Conservation (phyloP, 2,888 invertebrate species). For the Papilio gigon region DNA sequence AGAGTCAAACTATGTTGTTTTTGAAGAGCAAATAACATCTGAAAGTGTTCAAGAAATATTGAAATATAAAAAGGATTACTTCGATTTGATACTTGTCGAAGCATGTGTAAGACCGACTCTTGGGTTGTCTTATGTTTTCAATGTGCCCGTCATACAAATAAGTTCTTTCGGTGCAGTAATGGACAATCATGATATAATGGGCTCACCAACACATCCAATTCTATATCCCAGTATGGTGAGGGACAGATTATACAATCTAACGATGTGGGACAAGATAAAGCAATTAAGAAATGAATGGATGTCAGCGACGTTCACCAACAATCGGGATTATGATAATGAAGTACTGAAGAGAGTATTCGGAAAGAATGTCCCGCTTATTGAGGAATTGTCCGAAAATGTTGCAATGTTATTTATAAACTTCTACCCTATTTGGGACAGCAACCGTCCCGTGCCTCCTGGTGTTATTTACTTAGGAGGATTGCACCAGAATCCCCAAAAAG, state of each 20-base stretch:
- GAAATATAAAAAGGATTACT: constrained; percentile 46
- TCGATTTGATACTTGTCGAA: constrained; percentile 58
- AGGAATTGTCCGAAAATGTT: constrained; percentile 50
- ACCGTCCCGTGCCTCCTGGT: constrained; percentile 53
- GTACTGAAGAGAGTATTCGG: constrained; percentile 48
- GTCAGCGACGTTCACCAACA: constrained; percentile 14
- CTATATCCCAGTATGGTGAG: constrained; percentile 50
- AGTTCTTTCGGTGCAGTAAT: constrained; percentile 53
- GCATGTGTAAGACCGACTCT: constrained; percentile 46
- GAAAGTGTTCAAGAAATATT: constrained; percentile 50
- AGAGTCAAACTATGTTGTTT: neutral
- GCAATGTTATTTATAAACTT: constrained; percentile 54
- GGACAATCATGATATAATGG: constrained; percentile 48
- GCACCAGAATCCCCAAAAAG: constrained; percentile 48
- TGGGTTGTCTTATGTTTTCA: constrained; percentile 50
- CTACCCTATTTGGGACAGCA: constrained; percentile 53
- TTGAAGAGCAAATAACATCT: constrained; percentile 47
- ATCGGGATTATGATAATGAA: constrained; percentile 40
- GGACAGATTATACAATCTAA: constrained; percentile 51
- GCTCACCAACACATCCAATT: constrained; percentile 53
- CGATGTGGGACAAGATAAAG: constrained; percentile 52
- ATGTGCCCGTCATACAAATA: constrained; percentile 56
- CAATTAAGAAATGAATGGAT: constrained; percentile 47
- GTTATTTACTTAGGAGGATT: constrained; percentile 55
- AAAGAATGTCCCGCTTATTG: constrained; percentile 45